Base-by-base conservation (phyloP, 2,888 invertebrate species). In the Antheraea assamensis region DNA sequence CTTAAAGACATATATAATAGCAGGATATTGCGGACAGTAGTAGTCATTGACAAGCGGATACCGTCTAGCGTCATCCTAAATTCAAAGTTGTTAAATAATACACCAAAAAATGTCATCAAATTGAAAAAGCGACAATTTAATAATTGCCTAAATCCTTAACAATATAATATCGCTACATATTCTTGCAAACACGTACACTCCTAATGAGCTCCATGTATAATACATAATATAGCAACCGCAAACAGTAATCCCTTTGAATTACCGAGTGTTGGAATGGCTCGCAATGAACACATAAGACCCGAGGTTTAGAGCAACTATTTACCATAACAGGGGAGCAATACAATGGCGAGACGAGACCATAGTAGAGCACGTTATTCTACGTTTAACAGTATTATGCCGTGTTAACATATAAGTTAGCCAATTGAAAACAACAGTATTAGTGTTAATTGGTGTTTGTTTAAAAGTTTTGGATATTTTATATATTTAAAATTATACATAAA, bases 261-360 rank as follows among this genome's bases (percentile, higher is more conserved):
- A 72, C 70, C 72, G 71, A 74, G 30, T 72, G 61, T 72, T 74
- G 72, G 70, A 72, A 24, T 66, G 49, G 70, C 71, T 72, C 21
- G 17, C 71, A 72, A 70, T 71, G 72, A 74, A 74, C 74, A 72
- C 72, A 74, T 72, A 72, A 79, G 78, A 79, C 82, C 81, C 80
- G 81, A 80, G 78, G 85, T 88, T 85, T 78, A 81, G 85, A 88
- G 86, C 86, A 85, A 80, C 85, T 87, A 89, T 90, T 92, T 91
- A 90, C 88, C 90, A 91, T 93, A 92, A 92, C 92, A 92, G 92
- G 91, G 85, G 83, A 80, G 80, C 82, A 80, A 83, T 80, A 79
- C 74, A 74, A 74, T 72, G 68, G 74, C 31, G 64, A 74, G 68
- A 72, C 31, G 64, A 58, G 49, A 47, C 75, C 78, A 75, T 71